Evolutionary conservation across 2,113 vertebrate species (phyloP), one percentile per base, ranked within the genome.

Genomic region (Tapirus terrestris): DNA sequence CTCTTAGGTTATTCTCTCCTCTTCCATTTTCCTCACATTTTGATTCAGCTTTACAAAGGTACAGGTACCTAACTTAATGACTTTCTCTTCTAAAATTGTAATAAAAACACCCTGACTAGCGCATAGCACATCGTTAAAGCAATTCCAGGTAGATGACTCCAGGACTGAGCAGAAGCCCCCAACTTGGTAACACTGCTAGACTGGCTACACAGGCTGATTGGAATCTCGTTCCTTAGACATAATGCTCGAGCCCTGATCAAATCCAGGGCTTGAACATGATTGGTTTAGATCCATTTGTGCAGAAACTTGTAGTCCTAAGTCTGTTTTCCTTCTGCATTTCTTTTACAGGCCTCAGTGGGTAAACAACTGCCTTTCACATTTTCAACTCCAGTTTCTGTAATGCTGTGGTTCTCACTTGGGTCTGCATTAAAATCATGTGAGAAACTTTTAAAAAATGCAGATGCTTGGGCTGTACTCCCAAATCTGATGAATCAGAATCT

Each of bases 251-350:
- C 90, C 86, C 94, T 93, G 89, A 90, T 82, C 63, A 27, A 81
- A 82, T 94, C 75, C 39, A 73, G 81, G 39, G 65, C 90, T 85
- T 5, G n/a, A 39, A 16, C 43, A 2, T 63, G 5, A 5, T 60
- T 89, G 43, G 84, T 92, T 96, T 83, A 45, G 14, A 43, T 48
- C 43, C 25, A 65, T 95, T 89, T 97, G 43, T 25, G 72, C 31
- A n/a, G 33, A 0, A 2, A 79, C 45, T 68, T 29, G 16, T 31
- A 82, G 84, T n/a, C 80, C 88, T 72, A 4, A 4, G 0, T 84
- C 94, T 3, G 0, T 61, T 95, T 72, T 29, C 56, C 67, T 77
- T 87, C 93, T 65, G 39, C 82, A 75, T 45, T 65, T 94, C 89
- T 92, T 67, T 11, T 53, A 5, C 63, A 48, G 61, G 9, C 60